phyloP scores from a whole-genome alignment of 1,140 invertebrate genomes.

The Stegodyphus dumicola region DNA sequence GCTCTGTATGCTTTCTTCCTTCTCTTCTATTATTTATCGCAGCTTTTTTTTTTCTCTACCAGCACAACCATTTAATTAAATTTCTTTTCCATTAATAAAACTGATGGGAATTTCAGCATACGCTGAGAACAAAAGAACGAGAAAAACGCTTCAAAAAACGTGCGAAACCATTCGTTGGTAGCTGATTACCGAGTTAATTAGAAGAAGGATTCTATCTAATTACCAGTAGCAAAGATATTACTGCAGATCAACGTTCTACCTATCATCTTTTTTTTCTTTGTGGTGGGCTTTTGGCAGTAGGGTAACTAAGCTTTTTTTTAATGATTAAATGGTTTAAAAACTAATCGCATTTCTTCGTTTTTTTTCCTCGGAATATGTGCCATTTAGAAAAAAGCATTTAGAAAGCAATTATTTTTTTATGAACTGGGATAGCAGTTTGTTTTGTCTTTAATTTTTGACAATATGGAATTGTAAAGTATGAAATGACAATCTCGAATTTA shows the following conservation, averaged over 20 bases:
- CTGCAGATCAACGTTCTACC: too few relatives aligned
- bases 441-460: too few relatives aligned
- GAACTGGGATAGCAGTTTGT: too few relatives aligned
- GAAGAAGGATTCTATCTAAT: conserved; percentile 26
- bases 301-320: neutral
- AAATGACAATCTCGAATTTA: too few relatives aligned
- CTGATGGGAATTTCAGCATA: neutral
- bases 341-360: neutral
- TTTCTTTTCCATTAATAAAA: conserved; percentile 16
- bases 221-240: neutral
- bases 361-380: too few relatives aligned
- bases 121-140: neutral
- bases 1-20: too few relatives aligned
- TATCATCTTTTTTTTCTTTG: too few relatives aligned
- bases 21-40: too few relatives aligned
- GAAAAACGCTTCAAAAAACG: neutral
- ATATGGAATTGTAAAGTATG: too few relatives aligned
- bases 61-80: conserved; percentile 38
- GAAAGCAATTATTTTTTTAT: too few relatives aligned
- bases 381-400: too few relatives aligned
- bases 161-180: conserved; percentile 47
- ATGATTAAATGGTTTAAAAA: conserved; percentile 6
- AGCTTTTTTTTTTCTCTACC: neutral
- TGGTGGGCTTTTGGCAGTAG: too few relatives aligned
- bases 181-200: conserved; percentile 43